phyloP scores from a whole-genome alignment of 2,888 invertebrate genomes.

The Lepidonotus clava region DNA sequence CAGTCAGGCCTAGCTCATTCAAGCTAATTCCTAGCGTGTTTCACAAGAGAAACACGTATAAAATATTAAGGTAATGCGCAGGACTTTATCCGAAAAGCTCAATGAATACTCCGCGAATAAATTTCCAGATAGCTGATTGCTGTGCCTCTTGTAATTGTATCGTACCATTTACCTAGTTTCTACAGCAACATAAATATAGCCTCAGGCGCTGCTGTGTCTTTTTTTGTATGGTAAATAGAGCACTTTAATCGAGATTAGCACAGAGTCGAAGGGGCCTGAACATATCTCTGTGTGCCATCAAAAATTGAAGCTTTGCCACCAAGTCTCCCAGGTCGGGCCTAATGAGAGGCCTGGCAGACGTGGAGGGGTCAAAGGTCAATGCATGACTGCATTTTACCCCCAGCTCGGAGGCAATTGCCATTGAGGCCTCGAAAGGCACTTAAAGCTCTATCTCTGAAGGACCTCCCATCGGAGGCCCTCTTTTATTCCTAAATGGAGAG shows the following conservation, averaged over 20 bases:
- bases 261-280: neutral
- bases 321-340: neutral
- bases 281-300: neutral
- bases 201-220: neutral
- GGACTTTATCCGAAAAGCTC: neutral
- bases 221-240: neutral
- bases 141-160: no score
- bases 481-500: slow-evolving; percentile 43
- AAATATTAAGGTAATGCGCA: neutral
- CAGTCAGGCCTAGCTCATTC: neutral
- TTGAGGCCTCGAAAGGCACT: slow-evolving; percentile 27
- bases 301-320: slow-evolving; percentile 30
- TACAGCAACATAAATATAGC: no score
- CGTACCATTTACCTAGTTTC: no score
- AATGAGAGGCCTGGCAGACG: slow-evolving; percentile 40
- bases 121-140: neutral
- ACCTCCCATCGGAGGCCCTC: slow-evolving; percentile 14
- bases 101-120: neutral
- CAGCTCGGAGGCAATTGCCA: slow-evolving; percentile 20
- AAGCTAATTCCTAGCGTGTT: neutral
- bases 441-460: slow-evolving; percentile 34
- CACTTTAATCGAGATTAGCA: neutral
- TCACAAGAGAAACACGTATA: neutral
- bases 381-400: slow-evolving; percentile 33
- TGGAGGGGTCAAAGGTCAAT: slow-evolving; percentile 32